Evolutionary conservation across 2,888 invertebrate species (phyloP).

Genomic region (Nephrotoma guestfalica): DNA sequence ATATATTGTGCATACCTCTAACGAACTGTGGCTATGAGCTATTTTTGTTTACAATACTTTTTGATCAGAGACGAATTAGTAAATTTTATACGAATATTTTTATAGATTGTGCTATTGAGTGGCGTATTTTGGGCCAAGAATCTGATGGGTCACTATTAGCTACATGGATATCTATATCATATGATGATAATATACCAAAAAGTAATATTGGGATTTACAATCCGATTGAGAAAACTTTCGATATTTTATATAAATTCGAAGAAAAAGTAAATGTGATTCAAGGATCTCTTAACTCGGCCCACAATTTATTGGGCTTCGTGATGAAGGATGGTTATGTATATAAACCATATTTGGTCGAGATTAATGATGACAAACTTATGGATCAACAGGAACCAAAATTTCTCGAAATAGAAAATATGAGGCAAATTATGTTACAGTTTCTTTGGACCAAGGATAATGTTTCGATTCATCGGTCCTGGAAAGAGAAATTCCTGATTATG

Average conservation of each 20-base stretch:
- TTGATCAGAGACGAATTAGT: neutral
- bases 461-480: conserved; percentile 13
- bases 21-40: neutral
- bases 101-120: conserved; percentile 52
- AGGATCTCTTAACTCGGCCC: conserved; percentile 58
- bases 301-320: conserved; percentile 52
- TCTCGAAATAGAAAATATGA: conserved; percentile 33
- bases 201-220: conserved; percentile 45
- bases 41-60: neutral
- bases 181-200: conserved; percentile 26
- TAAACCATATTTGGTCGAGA: conserved; percentile 41
- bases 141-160: conserved; percentile 58
- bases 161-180: conserved; percentile 42
- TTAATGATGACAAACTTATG: conserved; percentile 28
- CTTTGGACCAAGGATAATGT: conserved; percentile 23
- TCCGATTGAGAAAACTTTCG: conserved; percentile 41
- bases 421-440: conserved; percentile 70
- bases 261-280: conserved; percentile 56
- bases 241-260: conserved; percentile 46
- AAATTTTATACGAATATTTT: neutral
- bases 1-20: neutral
- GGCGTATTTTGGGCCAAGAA: conserved; percentile 70
- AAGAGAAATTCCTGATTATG: conserved; percentile 56
- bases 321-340: conserved; percentile 46
- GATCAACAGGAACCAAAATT: conserved; percentile 30